A percentile compares a stretch with the other conserved stretches of the same genome.
phyloP scores from a whole-genome alignment of 2,113 vertebrate species.

The Orycteropus afer region DNA sequence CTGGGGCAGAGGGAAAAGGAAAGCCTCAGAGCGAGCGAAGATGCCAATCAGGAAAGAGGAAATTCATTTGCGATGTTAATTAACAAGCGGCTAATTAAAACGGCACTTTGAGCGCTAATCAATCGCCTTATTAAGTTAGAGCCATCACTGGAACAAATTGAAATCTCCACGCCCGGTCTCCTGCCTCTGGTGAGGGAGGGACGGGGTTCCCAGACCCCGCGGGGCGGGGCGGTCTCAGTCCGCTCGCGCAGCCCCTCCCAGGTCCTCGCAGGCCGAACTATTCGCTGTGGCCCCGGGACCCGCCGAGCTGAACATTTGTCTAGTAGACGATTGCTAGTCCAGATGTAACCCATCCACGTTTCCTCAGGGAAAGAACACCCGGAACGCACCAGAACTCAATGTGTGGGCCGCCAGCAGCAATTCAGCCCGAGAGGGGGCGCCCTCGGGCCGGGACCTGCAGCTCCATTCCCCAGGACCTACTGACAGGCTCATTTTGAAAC shows the following conservation, averaged over 20 bases:
- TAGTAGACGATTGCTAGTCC: neutral
- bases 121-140: slow-evolving; percentile 91
- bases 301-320: neutral
- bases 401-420: neutral
- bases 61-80: slow-evolving; percentile 88
- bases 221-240: slow-evolving; percentile 70
- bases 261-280: neutral
- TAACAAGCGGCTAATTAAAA: slow-evolving; percentile 92
- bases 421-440: slow-evolving; percentile 48
- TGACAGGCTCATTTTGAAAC: neutral
- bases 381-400: neutral
- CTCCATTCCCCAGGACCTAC: neutral
- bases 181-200: slow-evolving; percentile 46
- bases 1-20: neutral
- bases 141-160: slow-evolving; percentile 89
- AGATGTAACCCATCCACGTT: neutral
- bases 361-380: neutral
- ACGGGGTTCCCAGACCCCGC: neutral
- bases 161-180: slow-evolving; percentile 87
- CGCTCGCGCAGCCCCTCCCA: neutral
- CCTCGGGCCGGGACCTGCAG: neutral
- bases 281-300: neutral
- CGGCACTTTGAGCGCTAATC: slow-evolving; percentile 91
- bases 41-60: slow-evolving; percentile 87
- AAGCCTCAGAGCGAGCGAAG: slow-evolving; percentile 87